Conservation (phyloP, 2,797 vertebrate genomes). For the Muscicapa comitata region DNA sequence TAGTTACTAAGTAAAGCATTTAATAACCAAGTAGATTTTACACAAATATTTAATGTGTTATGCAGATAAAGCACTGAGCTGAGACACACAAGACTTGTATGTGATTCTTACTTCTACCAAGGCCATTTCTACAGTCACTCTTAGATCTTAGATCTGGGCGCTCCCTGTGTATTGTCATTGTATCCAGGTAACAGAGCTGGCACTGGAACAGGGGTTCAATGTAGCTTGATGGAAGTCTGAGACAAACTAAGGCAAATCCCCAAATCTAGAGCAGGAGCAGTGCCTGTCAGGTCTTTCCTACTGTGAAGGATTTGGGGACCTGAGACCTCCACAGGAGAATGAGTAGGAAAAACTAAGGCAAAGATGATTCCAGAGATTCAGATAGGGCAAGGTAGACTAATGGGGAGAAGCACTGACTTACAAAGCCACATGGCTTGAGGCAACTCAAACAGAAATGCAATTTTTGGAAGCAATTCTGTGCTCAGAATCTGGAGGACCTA, state of each 20-base stretch:
- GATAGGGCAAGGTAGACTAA: not conserved
- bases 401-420: not conserved
- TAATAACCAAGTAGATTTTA: not conserved
- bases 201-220: not conserved
- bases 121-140: not conserved
- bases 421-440: not conserved
- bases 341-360: not conserved
- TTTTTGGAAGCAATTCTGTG: not conserved
- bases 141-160: not conserved
- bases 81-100: not conserved
- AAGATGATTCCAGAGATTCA: not conserved
- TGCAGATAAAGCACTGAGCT: not conserved
- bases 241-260: not conserved
- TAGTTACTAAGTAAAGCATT: not conserved
- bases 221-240: not conserved
- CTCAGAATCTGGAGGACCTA: not conserved
- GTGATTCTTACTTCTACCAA: not conserved
- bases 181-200: not conserved
- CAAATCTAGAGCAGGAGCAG: not conserved
- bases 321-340: not conserved
- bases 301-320: not conserved
- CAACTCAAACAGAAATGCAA: not conserved
- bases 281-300: not conserved
- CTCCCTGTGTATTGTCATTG: rapidly evolving
- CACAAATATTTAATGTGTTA: not conserved